Conservation (phyloP, 2,888 invertebrate genomes). For the Meghimatium bilineatum region DNA sequence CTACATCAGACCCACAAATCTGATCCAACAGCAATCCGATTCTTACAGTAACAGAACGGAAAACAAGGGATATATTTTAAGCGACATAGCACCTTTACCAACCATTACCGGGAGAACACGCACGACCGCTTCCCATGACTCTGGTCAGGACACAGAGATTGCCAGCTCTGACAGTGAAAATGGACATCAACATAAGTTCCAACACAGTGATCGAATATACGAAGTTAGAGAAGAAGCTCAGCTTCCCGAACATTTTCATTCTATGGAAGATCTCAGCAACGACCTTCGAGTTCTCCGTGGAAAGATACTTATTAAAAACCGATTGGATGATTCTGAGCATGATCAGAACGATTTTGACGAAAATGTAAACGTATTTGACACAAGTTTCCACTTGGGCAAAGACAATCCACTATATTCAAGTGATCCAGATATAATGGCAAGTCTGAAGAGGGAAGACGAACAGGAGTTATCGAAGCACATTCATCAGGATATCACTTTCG, state of each 20-base stretch:
- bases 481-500: slow-evolving; percentile 69
- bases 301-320: slow-evolving; percentile 69
- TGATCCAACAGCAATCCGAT: slow-evolving; percentile 5
- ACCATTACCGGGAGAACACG: neutral
- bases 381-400: slow-evolving; percentile 66
- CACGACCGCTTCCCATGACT: slow-evolving; percentile 35
- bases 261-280: slow-evolving; percentile 49
- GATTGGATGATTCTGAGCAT: slow-evolving; percentile 58
- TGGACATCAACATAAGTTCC: slow-evolving; percentile 24
- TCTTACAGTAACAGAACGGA: slow-evolving; percentile 28
- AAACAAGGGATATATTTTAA: slow-evolving; percentile 35
- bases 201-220: slow-evolving; percentile 39
- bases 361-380: slow-evolving; percentile 70
- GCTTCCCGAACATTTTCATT: slow-evolving; percentile 31
- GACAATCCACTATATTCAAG: slow-evolving; percentile 72
- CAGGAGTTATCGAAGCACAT: slow-evolving; percentile 57
- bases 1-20: slow-evolving; percentile 24
- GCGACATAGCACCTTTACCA: slow-evolving; percentile 3
- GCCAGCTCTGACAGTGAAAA: slow-evolving; percentile 33
- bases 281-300: slow-evolving; percentile 68
- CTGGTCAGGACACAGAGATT: slow-evolving; percentile 37
- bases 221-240: slow-evolving; percentile 36
- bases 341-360: slow-evolving; percentile 63
- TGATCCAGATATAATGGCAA: slow-evolving; percentile 67
- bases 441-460: slow-evolving; percentile 58